Conservation (phyloP, 2,797 vertebrate genomes). For the Tokudaia muenninki region DNA sequence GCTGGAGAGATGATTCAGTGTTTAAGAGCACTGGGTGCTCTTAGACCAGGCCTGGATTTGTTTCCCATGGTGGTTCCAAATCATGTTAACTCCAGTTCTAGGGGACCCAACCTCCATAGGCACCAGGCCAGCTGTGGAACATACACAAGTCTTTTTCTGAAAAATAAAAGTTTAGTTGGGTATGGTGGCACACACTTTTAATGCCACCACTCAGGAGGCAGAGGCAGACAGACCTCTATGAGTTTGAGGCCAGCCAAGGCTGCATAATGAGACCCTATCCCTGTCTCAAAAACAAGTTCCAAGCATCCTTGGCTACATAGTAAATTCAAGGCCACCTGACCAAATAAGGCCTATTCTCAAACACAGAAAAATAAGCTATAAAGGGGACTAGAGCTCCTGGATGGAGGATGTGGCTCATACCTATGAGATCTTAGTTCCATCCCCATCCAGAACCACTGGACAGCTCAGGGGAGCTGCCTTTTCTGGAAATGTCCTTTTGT, state of each 20-base stretch:
- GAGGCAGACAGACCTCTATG: neutral
- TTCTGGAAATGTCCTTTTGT: neutral
- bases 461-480: neutral
- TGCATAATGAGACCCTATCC: neutral
- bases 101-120: neutral
- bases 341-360: neutral
- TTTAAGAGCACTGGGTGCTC: neutral
- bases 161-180: neutral
- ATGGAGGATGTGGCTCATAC: neutral
- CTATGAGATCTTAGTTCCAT: neutral
- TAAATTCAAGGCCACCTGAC: neutral
- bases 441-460: neutral
- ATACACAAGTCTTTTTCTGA: neutral
- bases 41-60: neutral
- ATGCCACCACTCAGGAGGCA: neutral
- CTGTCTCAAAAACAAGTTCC: neutral
- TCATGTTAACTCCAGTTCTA: neutral
- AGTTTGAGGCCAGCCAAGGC: neutral
- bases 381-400: neutral
- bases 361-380: neutral
- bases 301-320: neutral
- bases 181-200: neutral
- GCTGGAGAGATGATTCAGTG: neutral
- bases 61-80: neutral
- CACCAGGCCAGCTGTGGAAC: neutral